Base-by-base conservation (phyloP, 2,113 vertebrate species). In the Addax nasomaculatus region DNA sequence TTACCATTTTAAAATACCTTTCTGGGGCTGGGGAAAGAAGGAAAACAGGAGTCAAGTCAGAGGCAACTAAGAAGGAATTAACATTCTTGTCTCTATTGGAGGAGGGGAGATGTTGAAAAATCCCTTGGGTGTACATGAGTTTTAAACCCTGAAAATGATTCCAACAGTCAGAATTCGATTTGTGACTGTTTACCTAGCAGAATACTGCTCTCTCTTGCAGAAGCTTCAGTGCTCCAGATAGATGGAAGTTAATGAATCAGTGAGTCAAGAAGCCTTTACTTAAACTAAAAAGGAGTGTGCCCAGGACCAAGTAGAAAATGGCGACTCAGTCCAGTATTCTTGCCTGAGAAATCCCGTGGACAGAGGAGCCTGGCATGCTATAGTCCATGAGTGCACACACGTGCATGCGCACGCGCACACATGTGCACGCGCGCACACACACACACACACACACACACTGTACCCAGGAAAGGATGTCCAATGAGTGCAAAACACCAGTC, bases 81-180 rank as follows among this genome's bases (percentile, higher is more conserved):
- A 55, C 79, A 67, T 23, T 43, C 39, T 92, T 29, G 55, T 93
- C 33, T 91, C 39, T n/a, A 30, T 7, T 15, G 15, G 43, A 39
- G 15, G 9, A 17, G 19, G 14, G 25, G 19, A 49, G 39, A 9
- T 36, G 25, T 85, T 49, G 73, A 97, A 64, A 85, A 95, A 29
- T 45, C 36, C 83, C n/a, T 81, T 93, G 55, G 8, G 19, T 12
- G 23, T 36, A 43, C 30, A 9, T 30, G 25, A 70, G 21, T 86
- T 91, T 96, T 64, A 92, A 93, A 70, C 21, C 49, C 30, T 67
- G 27, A 23, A 53, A 92, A 87, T n/a, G 51, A 88, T 94, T 51
- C 64, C 3, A 49, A 29, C 30, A 30, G 16, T 88, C 23, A 43
- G 51, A 95, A 73, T 53, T 49, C 39, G 33, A 81, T 51, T 39